phyloP scores from a whole-genome alignment of 1,140 invertebrate species.

The Panagrolaimus sp. region DNA sequence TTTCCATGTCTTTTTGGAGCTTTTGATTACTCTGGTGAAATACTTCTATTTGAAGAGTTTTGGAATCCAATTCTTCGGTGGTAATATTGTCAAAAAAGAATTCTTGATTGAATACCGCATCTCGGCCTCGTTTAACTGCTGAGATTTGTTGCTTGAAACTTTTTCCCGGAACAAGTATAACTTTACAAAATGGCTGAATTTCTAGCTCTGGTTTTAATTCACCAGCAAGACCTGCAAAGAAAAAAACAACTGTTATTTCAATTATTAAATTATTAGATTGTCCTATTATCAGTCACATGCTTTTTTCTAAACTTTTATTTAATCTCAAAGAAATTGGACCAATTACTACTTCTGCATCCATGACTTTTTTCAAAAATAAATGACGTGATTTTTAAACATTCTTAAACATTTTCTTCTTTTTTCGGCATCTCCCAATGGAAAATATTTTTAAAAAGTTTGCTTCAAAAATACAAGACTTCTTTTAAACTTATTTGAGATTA shows the following conservation, averaged over 20 bases:
- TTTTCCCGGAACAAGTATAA: conserved; percentile 48
- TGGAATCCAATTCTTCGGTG: conserved; percentile 51
- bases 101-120: conserved; percentile 58
- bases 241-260: too few species aligned
- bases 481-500: too few species aligned
- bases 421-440: too few species aligned
- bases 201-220: conserved; percentile 55
- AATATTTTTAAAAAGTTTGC: too few species aligned
- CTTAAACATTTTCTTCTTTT: too few species aligned
- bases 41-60: conserved; percentile 44
- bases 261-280: neutral
- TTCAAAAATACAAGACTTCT: too few species aligned
- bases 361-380: too few species aligned
- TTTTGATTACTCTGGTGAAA: conserved; percentile 51
- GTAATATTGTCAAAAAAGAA: conserved; percentile 56
- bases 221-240: conserved; percentile 48
- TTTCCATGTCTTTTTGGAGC: conserved; percentile 52
- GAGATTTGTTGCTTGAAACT: conserved; percentile 43
- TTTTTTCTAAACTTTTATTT: too few species aligned
- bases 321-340: too few species aligned
- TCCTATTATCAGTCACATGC: neutral
- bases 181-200: conserved; percentile 56
- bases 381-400: too few species aligned
- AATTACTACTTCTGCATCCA: too few species aligned
- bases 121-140: conserved; percentile 52